Evolutionary conservation across 2,888 invertebrate genomes (phyloP), one percentile per base, ranked within the genome.

Genomic region (Brachycybe producta): DNA sequence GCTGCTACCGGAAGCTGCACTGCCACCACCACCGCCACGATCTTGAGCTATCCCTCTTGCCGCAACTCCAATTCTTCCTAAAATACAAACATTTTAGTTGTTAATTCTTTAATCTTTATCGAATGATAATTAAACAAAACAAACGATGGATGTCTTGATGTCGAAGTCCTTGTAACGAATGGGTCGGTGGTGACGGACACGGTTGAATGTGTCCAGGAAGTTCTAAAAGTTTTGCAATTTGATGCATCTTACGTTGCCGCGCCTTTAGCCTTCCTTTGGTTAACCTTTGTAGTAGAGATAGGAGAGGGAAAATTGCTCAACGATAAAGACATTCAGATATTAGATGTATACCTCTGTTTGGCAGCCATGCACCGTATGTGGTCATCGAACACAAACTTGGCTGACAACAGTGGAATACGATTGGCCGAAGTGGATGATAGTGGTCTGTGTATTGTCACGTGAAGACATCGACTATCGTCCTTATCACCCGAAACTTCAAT

Each of bases 341-440:
- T 19, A 21, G 35, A n/a, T n/a, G n/a, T n/a, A 23, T 40, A 83
- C 84, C 84, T 86, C 67, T 97, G 97, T 63, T 95, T 97, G 23
- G 97, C 97, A 17, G 97, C 95, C 94, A 97, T 94, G 64, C 95
- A 97, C 27, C 97, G 76, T 58, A 98, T 98, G 65, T 97, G 95
- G 71, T 98, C 98, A 65, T 98, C 97, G 66, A 98, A 98, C 54
- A 95, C 78, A 68, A 98, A 95, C 68, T 85, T 90, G 8, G 91
- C 87, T 3, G 84, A 78, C 7, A 92, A 69, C n/a, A 90, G 67
- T 1, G 88, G 84, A 0, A 83, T 77, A 41, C 63, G 55, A 26
- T 59, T 57, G 19, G 54, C 56, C 5, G 64, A 61, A 8, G 72
- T 71, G 30, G 65, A 61, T n/a, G 72, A 70, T 7, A 64, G 62